Conservation (phyloP, 2,797 vertebrate genomes). For the Thamnophis elegans region DNA sequence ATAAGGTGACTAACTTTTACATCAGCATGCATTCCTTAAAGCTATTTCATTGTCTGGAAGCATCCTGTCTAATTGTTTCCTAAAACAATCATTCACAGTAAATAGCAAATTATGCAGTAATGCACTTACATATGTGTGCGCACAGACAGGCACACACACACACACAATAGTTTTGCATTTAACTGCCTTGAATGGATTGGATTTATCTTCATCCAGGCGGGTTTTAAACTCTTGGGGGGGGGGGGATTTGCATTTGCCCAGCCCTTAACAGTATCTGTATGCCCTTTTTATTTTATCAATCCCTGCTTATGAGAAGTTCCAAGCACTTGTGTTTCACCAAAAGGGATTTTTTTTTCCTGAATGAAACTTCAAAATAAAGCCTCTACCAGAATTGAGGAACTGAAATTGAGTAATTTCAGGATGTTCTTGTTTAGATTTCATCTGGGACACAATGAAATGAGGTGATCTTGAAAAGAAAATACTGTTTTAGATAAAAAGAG, state of each 20-base stretch:
- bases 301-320: not conserved
- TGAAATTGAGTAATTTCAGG: not conserved
- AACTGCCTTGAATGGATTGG: not conserved
- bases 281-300: not conserved
- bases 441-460: not conserved
- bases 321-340: not conserved
- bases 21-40: not conserved
- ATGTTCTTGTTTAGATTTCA: not conserved
- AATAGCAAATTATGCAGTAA: not conserved
- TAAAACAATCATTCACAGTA: not conserved
- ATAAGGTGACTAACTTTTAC: not conserved
- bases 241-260: not conserved
- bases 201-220: not conserved
- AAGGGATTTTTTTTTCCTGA: not conserved
- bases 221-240: not conserved
- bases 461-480: not conserved
- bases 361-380: not conserved
- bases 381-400: not conserved
- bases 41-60: not conserved
- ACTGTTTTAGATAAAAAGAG: not conserved
- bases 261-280: not conserved
- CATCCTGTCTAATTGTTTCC: not conserved
- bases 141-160: not conserved
- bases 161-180: not conserved
- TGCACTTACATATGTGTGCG: not conserved